Evolutionary conservation across 2,888 invertebrate genomes (phyloP), one percentile per base, ranked within the genome.

Genomic region (Polydesmus complanatus): DNA sequence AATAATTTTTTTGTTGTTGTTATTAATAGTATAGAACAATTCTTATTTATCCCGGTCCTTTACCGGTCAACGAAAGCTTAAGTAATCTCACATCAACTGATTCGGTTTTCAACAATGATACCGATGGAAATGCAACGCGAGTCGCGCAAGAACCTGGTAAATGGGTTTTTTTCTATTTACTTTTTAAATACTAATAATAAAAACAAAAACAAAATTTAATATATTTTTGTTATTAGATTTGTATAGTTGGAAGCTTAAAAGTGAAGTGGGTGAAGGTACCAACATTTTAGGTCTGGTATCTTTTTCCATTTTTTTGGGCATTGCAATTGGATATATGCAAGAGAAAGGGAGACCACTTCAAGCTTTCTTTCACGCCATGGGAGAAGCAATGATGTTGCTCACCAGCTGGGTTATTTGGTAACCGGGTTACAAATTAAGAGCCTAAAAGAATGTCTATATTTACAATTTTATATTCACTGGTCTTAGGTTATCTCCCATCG

Each of bases 401-500:
- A 95, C 97, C 62, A 85, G 87, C 62, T 89, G 93, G 85, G 93
- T 96, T 66, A 94, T 97, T 73, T 95, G 94, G 93, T 92, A 73
- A 79, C 76, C 65, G n/a, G 53, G 2, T 27, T 22, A 23, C 25
- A 22, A 19, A 14, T 2, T 22, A 22, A 19, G 11, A 3, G 3
- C 54, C 23, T 19, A 19, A n/a, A n/a, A n/a, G n/a, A n/a, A n/a
- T 21, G 5, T 5, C 18, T 54, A 21, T 27, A 5, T 5, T 25
- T 22, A n/a, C n/a, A 22, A 21, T 23, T 8, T 23, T 27, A 49
- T 49, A 57, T 19, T 14, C 14, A 8, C 11, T 11, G 5, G 5
- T 54, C 3, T 14, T 75, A 92, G 92, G 90, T 72, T 92, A 26
- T 92, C 93, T 18, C 93, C 93, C 0, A 74, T 91, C 27, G 93